Conservation (phyloP, 2,113 vertebrate genomes). For the Eulacestoma nigropectus region DNA sequence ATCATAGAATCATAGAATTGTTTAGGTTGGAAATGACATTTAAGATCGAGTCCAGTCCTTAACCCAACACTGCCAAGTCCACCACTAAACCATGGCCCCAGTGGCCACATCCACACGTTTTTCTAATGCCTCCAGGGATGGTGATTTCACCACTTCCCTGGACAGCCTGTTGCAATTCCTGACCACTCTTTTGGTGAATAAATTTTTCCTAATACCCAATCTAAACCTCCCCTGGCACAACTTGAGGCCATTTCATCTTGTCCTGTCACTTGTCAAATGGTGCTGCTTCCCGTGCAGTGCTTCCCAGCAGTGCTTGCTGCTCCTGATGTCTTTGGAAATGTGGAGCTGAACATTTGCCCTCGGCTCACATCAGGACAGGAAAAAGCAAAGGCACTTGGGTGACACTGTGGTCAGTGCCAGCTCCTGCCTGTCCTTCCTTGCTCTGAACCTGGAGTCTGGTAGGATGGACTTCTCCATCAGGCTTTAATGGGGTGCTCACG, state of each 20-base stretch:
- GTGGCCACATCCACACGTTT: fast-evolving
- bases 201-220: not conserved
- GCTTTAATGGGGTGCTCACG: not conserved
- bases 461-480: not conserved
- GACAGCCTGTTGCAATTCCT: not conserved
- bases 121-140: not conserved
- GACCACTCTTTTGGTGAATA: not conserved
- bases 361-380: not conserved
- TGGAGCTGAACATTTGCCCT: fast-evolving
- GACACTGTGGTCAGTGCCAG: not conserved
- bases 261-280: not conserved
- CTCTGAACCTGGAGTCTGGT: not conserved
- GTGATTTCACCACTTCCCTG: not conserved
- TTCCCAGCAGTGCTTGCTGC: not conserved
- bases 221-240: not conserved
- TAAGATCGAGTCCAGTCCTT: not conserved
- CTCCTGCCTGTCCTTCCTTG: not conserved
- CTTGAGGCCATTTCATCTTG: not conserved
- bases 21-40: not conserved
- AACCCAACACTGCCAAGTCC: not conserved
- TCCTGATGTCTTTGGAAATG: fast-evolving
- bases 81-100: not conserved
- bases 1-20: not conserved
- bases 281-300: not conserved
- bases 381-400: not conserved